These are phyloP conservation scores for Dendrolimus houi DNA, from an alignment of 2,888 invertebrate species.

Conservation along the genomic window DNA sequence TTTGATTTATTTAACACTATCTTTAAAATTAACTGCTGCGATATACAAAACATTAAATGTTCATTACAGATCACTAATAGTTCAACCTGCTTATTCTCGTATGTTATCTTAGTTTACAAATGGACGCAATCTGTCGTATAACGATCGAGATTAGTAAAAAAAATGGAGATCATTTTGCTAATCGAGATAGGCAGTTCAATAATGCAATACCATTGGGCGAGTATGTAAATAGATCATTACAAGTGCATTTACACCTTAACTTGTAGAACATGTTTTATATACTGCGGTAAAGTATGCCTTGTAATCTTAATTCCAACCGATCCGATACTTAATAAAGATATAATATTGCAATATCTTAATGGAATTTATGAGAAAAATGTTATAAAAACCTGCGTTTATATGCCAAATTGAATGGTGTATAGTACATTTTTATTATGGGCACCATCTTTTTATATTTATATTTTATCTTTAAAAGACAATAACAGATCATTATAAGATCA, in stretches of 20 bases:
- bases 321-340: background rate
- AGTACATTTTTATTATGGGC: too few species aligned
- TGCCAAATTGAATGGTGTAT: too few species aligned
- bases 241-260: slow-evolving; percentile 24
- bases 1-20: background rate
- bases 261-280: slow-evolving; percentile 6
- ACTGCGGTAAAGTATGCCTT: slow-evolving; percentile 3
- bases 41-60: background rate
- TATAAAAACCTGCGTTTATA: too few species aligned
- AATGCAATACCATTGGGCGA: slow-evolving; percentile 5
- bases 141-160: background rate
- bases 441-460: too few species aligned
- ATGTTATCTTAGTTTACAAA: background rate
- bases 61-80: background rate
- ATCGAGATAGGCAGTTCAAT: slow-evolving; percentile 6
- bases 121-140: background rate
- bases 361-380: background rate
- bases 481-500: too few species aligned
- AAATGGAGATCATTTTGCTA: background rate
- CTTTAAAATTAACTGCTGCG: background rate
- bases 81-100: background rate
- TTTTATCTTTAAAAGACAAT: too few species aligned
- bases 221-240: slow-evolving; percentile 28
- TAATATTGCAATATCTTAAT: background rate
- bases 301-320: background rate